Base-by-base conservation (phyloP, 1,140 invertebrate genomes). In the Bombus turneri region DNA sequence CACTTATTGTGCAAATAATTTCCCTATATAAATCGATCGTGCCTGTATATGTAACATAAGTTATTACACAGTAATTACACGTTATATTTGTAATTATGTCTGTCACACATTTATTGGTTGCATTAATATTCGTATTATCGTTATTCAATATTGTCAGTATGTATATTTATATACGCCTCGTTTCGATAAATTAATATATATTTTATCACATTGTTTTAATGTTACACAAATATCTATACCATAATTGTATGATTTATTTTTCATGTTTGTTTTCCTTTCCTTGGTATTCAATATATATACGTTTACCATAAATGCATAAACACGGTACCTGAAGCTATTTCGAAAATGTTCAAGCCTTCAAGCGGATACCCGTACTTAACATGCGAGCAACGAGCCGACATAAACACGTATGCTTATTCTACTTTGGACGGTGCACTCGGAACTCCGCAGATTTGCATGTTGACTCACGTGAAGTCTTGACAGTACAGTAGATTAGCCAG, bases 371-470 rank as follows among this genome's bases (percentile, higher is more conserved):
- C 43, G 41, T 39, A 37, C 34, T 83, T 77, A 76, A 66, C 73
- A 83, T 83, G 81, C 81, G 37, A 47, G 12, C 25, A 41, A 83
- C 73, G 62, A 53, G 73, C 37, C 18, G 73, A 77, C 81, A 53
- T 77, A 83, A 83, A 77, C 81, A n/a, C 28, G 73, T 76, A 68
- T 64, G 62, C 81, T 39, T 77, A 53, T 83, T 68, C 34, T 68
- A 47, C 43, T 68, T 53, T 53, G 73, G 25, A 83, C 59, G 73
- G 15, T 77, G 81, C 62, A 77, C 59, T 77, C 81, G 62, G 28
- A 68, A 83, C 34, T 76, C 64, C 62, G 15, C 31, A 41, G 73
- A 77, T 83, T 83, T 83, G 62, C 81, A 77, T 77, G 73, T 77
- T 53, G 81, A 68, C 43, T 53, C 34, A 64, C 41, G n/a, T 22